phyloP scores from a whole-genome alignment of 2,113 vertebrate species.

The Ursus arctos region DNA sequence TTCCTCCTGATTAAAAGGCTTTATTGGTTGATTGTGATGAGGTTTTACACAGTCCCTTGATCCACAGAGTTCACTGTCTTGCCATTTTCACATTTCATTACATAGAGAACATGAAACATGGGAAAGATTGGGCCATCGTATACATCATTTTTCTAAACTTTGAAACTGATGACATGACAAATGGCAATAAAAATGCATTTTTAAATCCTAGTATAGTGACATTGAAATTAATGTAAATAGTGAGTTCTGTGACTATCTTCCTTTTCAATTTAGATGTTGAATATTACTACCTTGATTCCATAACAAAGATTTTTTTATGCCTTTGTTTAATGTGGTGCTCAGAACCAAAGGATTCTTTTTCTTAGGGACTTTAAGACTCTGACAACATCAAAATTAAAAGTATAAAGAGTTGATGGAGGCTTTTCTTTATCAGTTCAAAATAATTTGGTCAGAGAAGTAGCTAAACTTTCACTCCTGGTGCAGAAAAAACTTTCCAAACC shows the following conservation, averaged over 20 bases:
- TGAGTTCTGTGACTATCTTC: not conserved
- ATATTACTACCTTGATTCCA: not conserved
- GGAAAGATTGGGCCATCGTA: not conserved
- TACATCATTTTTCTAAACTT: constrained; percentile 46
- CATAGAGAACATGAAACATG: not conserved
- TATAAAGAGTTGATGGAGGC: not conserved
- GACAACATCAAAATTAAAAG: not conserved
- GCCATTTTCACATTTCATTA: constrained; percentile 66
- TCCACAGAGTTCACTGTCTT: constrained; percentile 57
- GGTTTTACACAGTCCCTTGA: constrained; percentile 61
- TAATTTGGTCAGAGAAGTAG: not conserved
- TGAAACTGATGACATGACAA: constrained; percentile 48
- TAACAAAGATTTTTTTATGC: not conserved
- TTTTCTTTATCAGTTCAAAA: constrained; percentile 30
- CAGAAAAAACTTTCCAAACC: not conserved
- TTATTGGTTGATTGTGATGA: constrained; percentile 41
- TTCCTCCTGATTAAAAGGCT: constrained; percentile 67
- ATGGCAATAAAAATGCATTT: constrained; percentile 10
- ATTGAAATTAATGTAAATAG: constrained; percentile 21
- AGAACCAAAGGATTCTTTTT: constrained; percentile 32
- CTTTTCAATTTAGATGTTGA: constrained; percentile 4
- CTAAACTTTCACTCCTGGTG: not conserved
- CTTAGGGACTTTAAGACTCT: not conserved
- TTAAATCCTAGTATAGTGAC: not conserved
- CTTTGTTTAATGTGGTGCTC: constrained; percentile 11